Conservation (phyloP, 2,888 invertebrate species). For the Oscheius sp. region DNA sequence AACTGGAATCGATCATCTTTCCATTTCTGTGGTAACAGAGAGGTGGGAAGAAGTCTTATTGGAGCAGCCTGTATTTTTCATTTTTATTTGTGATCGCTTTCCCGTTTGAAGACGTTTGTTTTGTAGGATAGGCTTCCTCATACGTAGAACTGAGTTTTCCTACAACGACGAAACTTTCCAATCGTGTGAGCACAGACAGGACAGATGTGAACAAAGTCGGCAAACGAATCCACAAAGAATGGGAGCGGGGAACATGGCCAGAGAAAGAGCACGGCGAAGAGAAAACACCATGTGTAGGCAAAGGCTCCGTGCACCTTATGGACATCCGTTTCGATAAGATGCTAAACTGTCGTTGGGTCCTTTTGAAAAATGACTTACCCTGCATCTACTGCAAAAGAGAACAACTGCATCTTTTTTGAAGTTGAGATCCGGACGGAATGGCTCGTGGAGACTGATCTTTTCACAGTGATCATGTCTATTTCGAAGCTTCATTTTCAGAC, state of each 20-base stretch:
- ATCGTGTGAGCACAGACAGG: slow-evolving; percentile 65
- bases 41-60: too few species aligned
- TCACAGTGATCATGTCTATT: slow-evolving; percentile 9
- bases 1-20: too few species aligned
- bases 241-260: slow-evolving; percentile 71
- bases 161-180: slow-evolving; percentile 60
- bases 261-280: slow-evolving; percentile 59
- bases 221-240: slow-evolving; percentile 63
- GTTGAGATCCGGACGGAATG: slow-evolving; percentile 58
- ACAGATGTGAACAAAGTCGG: slow-evolving; percentile 67
- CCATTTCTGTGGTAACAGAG: too few species aligned
- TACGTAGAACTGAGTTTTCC: slow-evolving; percentile 62
- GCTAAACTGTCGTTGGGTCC: slow-evolving; percentile 46
- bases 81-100: too few species aligned
- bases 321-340: slow-evolving; percentile 64
- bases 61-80: too few species aligned
- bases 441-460: slow-evolving; percentile 23
- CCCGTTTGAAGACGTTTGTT: too few species aligned
- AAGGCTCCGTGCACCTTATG: slow-evolving; percentile 64
- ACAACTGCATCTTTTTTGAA: slow-evolving; percentile 57
- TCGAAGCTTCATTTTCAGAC: slow-evolving; percentile 9
- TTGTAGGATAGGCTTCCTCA: slow-evolving; percentile 30
- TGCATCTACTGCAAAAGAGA: slow-evolving; percentile 66
- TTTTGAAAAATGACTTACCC: slow-evolving; percentile 44
- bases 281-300: slow-evolving; percentile 57